Evolutionary conservation across 2,797 vertebrate species (phyloP), one percentile per base, ranked within the genome.

Genomic region (Galagoides demidoff): DNA sequence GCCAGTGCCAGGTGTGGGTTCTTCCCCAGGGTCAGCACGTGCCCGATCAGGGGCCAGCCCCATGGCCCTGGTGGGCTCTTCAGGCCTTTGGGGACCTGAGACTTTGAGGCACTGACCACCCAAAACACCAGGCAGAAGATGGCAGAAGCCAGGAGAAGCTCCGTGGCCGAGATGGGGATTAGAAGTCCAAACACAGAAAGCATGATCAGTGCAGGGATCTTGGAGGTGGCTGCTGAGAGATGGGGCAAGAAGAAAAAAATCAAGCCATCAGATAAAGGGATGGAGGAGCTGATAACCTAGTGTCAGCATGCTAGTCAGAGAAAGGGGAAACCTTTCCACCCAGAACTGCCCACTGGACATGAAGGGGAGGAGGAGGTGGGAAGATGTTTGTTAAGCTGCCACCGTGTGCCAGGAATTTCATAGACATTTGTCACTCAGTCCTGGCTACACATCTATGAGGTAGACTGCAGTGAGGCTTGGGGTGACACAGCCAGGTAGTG

Each of bases 11-110:
- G 94, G 82, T 99, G 99, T 0, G 99, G 98, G 79, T 94, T 98
- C 96, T 94, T 98, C 34, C 99, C 98, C 94, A 99, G 2, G 20
- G 99, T 98, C 95, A 99, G 95, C 39, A 98, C 25, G 0, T 99
- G 99, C 5, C 99, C 99, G 0, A 99, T 98, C n/a, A 99, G 49
- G 0, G 99, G 99, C 49, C 98, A 95, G 0, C 99, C 98, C 78
- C 98, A 98, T 2, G 99, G 99, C 1, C 99, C 99, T 0, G 99
- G 99, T 5, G 99, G 98, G 1, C 92, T 97, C 87, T 97, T 98
- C 78, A 99, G 98, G 3, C 99, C 99, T 86, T 98, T 94, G 2
- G 99, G 99, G 43, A 99, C 97, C 8, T 29, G 94, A 8, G 73
- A 95, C 63, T 5, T 96, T n/a, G 97, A 96, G 87, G 95, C 85